Conservation (phyloP, 1,140 invertebrate species). For the Leguminivora glycinivorella region DNA sequence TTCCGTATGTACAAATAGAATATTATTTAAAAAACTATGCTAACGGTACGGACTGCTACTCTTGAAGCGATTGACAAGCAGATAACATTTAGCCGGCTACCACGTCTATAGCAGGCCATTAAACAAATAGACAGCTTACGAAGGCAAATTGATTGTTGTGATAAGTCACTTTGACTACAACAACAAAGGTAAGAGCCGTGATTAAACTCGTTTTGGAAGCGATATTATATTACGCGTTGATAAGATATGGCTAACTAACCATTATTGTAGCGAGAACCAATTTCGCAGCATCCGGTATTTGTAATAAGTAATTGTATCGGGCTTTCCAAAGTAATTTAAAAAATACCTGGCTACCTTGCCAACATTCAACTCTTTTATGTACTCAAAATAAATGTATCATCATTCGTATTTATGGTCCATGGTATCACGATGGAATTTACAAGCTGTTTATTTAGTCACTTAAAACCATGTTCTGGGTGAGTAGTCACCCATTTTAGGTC, state of each 20-base stretch:
- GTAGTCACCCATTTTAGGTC: neutral
- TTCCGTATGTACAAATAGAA: constrained; percentile 50
- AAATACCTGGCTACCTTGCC: neutral
- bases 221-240: constrained; percentile 17
- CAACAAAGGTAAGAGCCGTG: constrained; percentile 40
- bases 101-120: constrained; percentile 60
- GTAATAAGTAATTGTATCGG: constrained; percentile 1
- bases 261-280: constrained; percentile 18
- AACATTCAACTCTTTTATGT: too few species aligned
- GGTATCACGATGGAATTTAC: too few species aligned
- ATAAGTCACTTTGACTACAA: constrained; percentile 55
- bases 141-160: constrained; percentile 64
- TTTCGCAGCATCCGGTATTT: constrained; percentile 12
- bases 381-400: too few species aligned
- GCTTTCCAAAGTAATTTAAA: neutral
- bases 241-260: constrained; percentile 12
- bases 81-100: constrained; percentile 64
- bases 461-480: too few species aligned
- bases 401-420: too few species aligned
- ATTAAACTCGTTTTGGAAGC: constrained; percentile 29
- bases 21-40: constrained; percentile 38
- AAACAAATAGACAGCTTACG: constrained; percentile 65
- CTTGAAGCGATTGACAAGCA: constrained; percentile 65
- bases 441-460: too few species aligned
- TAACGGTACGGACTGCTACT: constrained; percentile 42